Evolutionary conservation across 2,113 vertebrate species (phyloP).

Genomic region (Oryzias woworae): DNA sequence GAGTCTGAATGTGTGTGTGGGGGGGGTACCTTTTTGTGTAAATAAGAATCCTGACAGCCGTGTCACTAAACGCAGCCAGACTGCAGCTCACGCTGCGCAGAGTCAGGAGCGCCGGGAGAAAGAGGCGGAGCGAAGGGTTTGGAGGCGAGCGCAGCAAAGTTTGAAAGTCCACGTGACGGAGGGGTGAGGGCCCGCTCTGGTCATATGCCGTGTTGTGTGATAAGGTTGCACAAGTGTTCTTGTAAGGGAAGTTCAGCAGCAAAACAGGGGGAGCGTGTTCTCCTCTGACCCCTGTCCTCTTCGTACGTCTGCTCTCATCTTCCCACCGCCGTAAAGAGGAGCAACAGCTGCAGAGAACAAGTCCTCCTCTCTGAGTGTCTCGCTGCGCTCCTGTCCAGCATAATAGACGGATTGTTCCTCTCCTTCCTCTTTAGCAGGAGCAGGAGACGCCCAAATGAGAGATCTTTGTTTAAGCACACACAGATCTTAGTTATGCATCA

Average conservation of each 20-base stretch:
- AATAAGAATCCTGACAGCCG: slow-evolving; percentile 45
- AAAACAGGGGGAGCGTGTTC: slow-evolving; percentile 18
- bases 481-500: slow-evolving; percentile 14
- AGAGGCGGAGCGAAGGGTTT: not conserved
- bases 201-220: slow-evolving; percentile 62
- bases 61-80: slow-evolving; percentile 57
- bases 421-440: slow-evolving; percentile 26
- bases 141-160: slow-evolving; percentile 24
- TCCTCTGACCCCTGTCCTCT: slow-evolving; percentile 1
- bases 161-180: slow-evolving; percentile 40
- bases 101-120: not conserved
- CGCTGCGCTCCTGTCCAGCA: slow-evolving; percentile 18
- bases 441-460: slow-evolving; percentile 45
- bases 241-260: slow-evolving; percentile 46
- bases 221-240: slow-evolving; percentile 58
- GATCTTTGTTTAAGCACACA: slow-evolving; percentile 22
- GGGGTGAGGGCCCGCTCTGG: slow-evolving; percentile 23
- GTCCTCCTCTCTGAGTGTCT: slow-evolving; percentile 15
- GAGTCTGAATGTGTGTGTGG: slow-evolving; percentile 3
- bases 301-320: slow-evolving; percentile 7
- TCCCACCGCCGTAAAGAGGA: slow-evolving; percentile 18
- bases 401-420: slow-evolving; percentile 48
- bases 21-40: slow-evolving; percentile 32
- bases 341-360: slow-evolving; percentile 60
- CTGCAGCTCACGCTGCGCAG: slow-evolving; percentile 15